Conservation (phyloP, 1,140 invertebrate genomes). For the Probaryconus sp. region DNA sequence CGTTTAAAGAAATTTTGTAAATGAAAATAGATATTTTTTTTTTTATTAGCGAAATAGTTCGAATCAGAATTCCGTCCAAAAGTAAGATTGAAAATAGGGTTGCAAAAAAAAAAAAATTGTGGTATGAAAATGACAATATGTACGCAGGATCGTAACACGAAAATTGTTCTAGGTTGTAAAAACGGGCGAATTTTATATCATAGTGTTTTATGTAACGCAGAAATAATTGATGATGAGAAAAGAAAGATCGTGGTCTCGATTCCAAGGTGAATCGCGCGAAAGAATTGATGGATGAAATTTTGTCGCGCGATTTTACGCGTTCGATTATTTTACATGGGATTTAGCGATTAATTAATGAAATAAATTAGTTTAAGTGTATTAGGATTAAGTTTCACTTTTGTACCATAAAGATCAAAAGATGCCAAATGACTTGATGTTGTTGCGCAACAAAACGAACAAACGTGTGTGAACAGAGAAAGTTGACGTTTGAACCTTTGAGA, state of each 20-base stretch:
- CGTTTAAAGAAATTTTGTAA: too few species aligned
- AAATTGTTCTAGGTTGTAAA: constrained; percentile 31
- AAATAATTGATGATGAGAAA: too few species aligned
- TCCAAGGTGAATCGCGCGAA: neutral
- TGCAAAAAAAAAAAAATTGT: neutral
- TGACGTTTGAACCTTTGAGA: too few species aligned
- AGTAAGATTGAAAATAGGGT: constrained; percentile 50
- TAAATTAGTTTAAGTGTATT: constrained; percentile 40
- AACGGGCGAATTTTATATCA: constrained; percentile 16
- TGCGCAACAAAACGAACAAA: constrained; percentile 50
- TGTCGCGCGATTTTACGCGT: constrained; percentile 8
- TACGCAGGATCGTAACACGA: constrained; percentile 32
- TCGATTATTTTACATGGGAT: constrained; percentile 49
- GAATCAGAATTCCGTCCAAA: constrained; percentile 60
- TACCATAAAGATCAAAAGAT: constrained; percentile 71
- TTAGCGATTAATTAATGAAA: constrained; percentile 54
- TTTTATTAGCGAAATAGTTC: constrained; percentile 8
- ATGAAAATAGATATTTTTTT: too few species aligned
- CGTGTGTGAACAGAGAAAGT: too few species aligned
- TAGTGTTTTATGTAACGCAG: too few species aligned
- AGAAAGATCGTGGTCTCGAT: too few species aligned
- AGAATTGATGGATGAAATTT: neutral
- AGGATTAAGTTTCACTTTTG: constrained; percentile 65
- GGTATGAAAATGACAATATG: constrained; percentile 10
- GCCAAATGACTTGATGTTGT: constrained; percentile 61